Evolutionary conservation across 2,113 vertebrate genomes (phyloP).

Genomic region (Cyanoramphus novaezelandiae): DNA sequence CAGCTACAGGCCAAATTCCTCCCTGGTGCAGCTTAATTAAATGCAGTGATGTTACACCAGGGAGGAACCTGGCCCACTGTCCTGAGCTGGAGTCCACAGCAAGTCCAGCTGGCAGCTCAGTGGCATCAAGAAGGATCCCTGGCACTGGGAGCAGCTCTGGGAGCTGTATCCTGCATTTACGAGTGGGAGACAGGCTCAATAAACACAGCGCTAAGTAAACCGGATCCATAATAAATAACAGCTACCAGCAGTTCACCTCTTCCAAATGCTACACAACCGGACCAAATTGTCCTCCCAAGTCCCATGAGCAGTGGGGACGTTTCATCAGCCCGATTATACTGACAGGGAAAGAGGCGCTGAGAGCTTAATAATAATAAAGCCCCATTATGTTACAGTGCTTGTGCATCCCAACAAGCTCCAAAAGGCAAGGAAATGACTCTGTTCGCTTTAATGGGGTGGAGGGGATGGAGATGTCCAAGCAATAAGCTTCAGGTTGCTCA

Average conservation of each 20-base stretch:
- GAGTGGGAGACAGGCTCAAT: conserved; percentile 11
- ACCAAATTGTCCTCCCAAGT: conserved; percentile 32
- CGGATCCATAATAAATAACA: conserved; percentile 22
- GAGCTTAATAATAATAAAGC: conserved; percentile 55
- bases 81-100: conserved; percentile 30
- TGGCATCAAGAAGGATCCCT: conserved; percentile 7
- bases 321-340: conserved; percentile 37
- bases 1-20: conserved; percentile 20
- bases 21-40: conserved; percentile 50
- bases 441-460: not conserved
- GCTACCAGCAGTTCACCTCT: not conserved
- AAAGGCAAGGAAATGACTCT: not conserved
- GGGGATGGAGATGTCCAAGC: not conserved
- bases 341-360: conserved; percentile 15
- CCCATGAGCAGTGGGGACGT: not conserved
- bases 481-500: not conserved
- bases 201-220: conserved; percentile 7
- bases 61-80: conserved; percentile 61
- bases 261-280: not conserved
- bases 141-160: not conserved
- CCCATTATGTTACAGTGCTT: not conserved
- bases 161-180: not conserved
- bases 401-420: not conserved
- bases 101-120: conserved; percentile 63
- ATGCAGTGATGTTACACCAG: conserved; percentile 56